phyloP scores from a whole-genome alignment of 2,888 invertebrate species.

The Patella depressa region DNA sequence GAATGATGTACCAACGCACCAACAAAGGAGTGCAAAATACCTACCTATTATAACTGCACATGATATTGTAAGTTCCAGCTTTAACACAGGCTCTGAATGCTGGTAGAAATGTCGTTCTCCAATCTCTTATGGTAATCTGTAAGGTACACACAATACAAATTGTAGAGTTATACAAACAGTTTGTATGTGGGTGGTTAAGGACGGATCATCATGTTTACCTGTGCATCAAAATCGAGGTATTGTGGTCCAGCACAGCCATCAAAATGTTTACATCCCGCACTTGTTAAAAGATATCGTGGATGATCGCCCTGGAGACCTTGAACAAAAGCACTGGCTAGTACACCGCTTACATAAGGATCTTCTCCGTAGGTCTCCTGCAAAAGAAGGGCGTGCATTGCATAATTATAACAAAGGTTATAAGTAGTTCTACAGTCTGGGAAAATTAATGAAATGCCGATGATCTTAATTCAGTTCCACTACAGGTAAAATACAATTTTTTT shows the following conservation, averaged over 20 bases:
- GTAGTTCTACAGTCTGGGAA: too few relatives aligned
- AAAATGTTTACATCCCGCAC: conserved; percentile 67
- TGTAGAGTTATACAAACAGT: too few relatives aligned
- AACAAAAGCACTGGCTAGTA: conserved; percentile 52
- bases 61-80: conserved; percentile 49
- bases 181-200: too few relatives aligned
- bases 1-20: too few relatives aligned
- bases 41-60: conserved; percentile 60
- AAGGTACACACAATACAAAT: too few relatives aligned
- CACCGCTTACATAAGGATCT: conserved; percentile 61
- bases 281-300: conserved; percentile 57
- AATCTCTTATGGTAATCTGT: conserved; percentile 53
- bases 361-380: conserved; percentile 67
- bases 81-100: conserved; percentile 49
- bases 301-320: conserved; percentile 61
- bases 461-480: too few relatives aligned
- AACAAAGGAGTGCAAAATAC: too few relatives aligned
- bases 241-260: conserved; percentile 66
- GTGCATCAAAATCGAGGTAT: conserved; percentile 23
- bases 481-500: too few relatives aligned
- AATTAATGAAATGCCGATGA: too few relatives aligned
- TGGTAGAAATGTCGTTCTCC: conserved; percentile 51
- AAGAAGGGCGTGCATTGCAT: not conserved
- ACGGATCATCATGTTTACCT: conserved; percentile 29
- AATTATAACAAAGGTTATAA: too few relatives aligned